Evolutionary conservation across 2,113 vertebrate genomes (phyloP), one percentile per base, ranked within the genome.

Genomic region (Neomonachus schauinslandi): DNA sequence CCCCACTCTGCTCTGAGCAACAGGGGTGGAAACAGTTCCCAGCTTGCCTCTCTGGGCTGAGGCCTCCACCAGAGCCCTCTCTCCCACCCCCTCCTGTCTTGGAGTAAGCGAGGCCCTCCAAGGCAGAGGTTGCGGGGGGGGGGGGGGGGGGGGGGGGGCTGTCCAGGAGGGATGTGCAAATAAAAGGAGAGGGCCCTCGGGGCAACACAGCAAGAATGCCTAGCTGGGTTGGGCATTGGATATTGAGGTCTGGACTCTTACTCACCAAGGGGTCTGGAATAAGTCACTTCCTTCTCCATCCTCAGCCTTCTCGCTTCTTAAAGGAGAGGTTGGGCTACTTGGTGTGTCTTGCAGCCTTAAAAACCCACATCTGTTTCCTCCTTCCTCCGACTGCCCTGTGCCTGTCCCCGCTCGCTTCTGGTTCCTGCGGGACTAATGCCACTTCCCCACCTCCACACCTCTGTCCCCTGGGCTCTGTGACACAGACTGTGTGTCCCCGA

Each of bases 281-380:
- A 65, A 91, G 69, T 77, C 81, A 94, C 91, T 96, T 94, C 96
- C 91, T 80, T 59, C n/a, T 63, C 55, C 15, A 31, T 65, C 26
- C 14, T 95, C 21, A 21, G 49, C 55, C 46, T 80, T 33, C n/a
- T 91, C 4, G 4, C 61, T 65, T 89, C 89, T 46, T n/a, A 67
- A 93, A 80, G 57, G 31, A 80, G 42, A n/a, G 71, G n/a, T 26
- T 46, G 85, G 65, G 59, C 53, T 59, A 13, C 21, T 82, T 53
- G 46, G 59, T 61, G 33, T 69, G 24, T 80, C 69, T 55, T 22
- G 4, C 22, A 11, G 19, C 42, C 74, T 46, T n/a, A 71, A 39
- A 59, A 84, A 39, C 57, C 57, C 28, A 6, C 31, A 6, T 10
- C 61, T 31, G 71, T 19, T 53, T 65, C 55, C 33, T 74, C 28